These are phyloP conservation scores for Graptemys geographica DNA, from an alignment of 2,797 vertebrate genomes.

Conservation along the genomic window DNA sequence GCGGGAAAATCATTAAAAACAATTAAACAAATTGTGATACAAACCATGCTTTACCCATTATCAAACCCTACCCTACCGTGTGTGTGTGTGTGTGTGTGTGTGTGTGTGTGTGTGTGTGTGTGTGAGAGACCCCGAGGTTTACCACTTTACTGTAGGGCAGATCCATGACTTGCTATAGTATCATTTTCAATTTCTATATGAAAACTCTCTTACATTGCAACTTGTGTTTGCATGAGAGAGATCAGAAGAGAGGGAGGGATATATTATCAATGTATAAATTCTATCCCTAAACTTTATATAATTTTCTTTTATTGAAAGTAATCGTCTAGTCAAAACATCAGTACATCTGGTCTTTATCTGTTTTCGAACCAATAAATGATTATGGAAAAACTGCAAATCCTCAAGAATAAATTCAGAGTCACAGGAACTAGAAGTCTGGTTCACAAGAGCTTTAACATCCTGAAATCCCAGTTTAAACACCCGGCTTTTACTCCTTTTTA, in stretches of 20 bases:
- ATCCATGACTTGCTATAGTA: not conserved
- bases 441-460: constrained; percentile 37
- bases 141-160: not conserved
- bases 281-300: not conserved
- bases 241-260: not conserved
- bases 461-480: constrained; percentile 25
- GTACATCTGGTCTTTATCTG: constrained; percentile 40
- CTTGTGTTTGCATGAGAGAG: not conserved
- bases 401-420: constrained; percentile 44
- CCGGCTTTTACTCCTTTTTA: not conserved
- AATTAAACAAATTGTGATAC: constrained; percentile 27
- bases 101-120: no score
- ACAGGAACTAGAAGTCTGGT: constrained; percentile 32
- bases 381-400: not conserved
- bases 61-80: not conserved
- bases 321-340: not conserved
- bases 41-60: constrained; percentile 26
- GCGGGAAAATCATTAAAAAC: constrained; percentile 29
- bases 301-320: constrained; percentile 28
- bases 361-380: constrained; percentile 17
- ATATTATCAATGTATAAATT: not conserved
- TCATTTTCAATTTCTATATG: not conserved
- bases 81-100: no score
- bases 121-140: not conserved
- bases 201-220: not conserved